Percentiles rank a stretch among this genome's conserved stretches.
phyloP scores from a whole-genome alignment of 2,888 invertebrate genomes.

The Apotomis capreana region DNA sequence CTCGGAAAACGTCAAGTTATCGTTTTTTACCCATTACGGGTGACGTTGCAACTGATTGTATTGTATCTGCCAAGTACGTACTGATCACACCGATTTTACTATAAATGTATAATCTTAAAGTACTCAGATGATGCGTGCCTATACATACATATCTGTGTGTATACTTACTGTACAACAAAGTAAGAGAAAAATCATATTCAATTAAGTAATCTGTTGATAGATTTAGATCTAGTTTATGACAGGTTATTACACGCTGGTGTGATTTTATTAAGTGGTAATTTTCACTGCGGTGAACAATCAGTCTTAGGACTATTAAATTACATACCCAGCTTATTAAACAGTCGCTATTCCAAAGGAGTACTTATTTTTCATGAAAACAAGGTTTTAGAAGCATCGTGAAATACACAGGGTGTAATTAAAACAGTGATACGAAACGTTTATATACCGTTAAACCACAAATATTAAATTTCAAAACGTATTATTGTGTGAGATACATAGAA shows the following conservation, averaged over 20 bases:
- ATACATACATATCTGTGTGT: too few species aligned
- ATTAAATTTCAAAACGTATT: conserved; percentile 17
- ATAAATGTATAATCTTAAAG: too few species aligned
- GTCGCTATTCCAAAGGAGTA: not conserved
- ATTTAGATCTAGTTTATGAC: not conserved
- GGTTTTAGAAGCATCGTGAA: not conserved
- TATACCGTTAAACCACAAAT: not conserved
- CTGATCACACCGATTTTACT: too few species aligned
- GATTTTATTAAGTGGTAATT: conserved; percentile 10
- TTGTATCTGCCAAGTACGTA: too few species aligned
- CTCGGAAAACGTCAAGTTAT: too few species aligned
- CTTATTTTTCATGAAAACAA: not conserved
- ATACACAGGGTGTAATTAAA: not conserved
- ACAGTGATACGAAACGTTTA: conserved; percentile 4
- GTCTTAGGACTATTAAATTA: not conserved
- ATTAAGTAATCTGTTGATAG: not conserved
- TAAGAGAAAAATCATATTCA: not conserved
- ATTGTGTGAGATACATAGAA: conserved; percentile 20
- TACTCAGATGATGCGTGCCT: too few species aligned
- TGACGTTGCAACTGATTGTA: too few species aligned
- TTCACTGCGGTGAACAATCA: not conserved
- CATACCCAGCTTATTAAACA: not conserved
- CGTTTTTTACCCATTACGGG: too few species aligned
- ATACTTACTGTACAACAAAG: too few species aligned
- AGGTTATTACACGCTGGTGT: not conserved